Conservation (phyloP, 2,797 vertebrate species). For the Sebastes kiyomatsui region DNA sequence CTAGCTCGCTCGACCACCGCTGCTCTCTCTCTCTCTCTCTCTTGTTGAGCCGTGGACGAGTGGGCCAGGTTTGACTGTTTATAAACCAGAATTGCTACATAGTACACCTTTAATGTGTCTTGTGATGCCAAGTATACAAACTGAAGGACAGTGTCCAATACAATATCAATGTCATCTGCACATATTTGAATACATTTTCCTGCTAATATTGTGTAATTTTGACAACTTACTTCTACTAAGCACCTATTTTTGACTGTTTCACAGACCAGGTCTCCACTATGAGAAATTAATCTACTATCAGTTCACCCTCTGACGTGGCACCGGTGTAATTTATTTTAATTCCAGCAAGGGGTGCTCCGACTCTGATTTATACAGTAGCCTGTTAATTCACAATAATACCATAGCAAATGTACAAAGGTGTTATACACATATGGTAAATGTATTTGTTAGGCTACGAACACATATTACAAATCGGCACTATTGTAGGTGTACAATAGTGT, state of each 20-base stretch:
- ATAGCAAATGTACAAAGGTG: neutral
- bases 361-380: neutral
- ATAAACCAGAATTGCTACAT: no score
- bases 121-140: neutral
- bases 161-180: neutral
- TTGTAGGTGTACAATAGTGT: neutral
- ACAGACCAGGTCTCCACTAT: neutral
- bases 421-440: neutral
- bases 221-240: neutral
- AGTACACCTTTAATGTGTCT: no score
- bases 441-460: neutral
- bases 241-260: neutral
- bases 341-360: conserved; percentile 19
- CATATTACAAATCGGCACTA: neutral
- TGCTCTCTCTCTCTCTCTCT: no score
- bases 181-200: neutral
- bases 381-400: neutral
- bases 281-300: neutral
- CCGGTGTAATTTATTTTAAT: neutral
- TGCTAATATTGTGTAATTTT: neutral
- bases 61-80: no score
- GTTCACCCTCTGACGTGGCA: neutral
- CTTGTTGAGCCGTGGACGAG: no score
- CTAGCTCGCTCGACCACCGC: no score
- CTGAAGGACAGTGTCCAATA: neutral